Conservation (phyloP, 2,888 invertebrate genomes). For the Dexiosoma caninum region DNA sequence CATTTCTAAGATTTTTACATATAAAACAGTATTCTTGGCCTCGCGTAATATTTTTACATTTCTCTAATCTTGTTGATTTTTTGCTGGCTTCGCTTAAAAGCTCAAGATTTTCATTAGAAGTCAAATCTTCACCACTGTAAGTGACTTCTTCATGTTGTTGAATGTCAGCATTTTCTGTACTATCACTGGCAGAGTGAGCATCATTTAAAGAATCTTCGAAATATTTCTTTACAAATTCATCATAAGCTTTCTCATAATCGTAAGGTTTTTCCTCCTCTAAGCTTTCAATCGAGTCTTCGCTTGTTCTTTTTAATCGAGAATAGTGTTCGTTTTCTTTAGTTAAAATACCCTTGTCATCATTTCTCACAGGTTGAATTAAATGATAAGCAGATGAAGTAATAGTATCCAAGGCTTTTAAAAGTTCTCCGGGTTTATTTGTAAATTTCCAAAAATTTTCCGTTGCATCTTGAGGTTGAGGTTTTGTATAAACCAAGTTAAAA, state of each 20-base stretch:
- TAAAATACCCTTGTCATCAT: not conserved
- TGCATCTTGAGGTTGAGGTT: not conserved
- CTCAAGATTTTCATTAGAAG: slow-evolving; percentile 36
- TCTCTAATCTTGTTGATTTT: slow-evolving; percentile 50
- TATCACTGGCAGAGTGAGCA: slow-evolving; percentile 70
- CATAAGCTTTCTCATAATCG: slow-evolving; percentile 74
- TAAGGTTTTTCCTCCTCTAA: slow-evolving; percentile 43
- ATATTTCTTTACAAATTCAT: slow-evolving; percentile 73
- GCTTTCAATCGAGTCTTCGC: not conserved
- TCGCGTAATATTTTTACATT: slow-evolving; percentile 82
- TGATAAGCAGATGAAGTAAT: not conserved
- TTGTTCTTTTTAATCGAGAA: slow-evolving; percentile 33
- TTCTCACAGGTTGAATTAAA: not conserved
- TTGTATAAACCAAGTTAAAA: not conserved
- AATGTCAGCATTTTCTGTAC: slow-evolving; percentile 40
- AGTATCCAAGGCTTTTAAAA: slow-evolving; percentile 42
- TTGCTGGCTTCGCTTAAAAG: slow-evolving; percentile 52
- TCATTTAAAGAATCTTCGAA: slow-evolving; percentile 77
- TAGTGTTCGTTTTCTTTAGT: not conserved
- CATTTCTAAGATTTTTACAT: slow-evolving; percentile 86
- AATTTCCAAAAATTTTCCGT: slow-evolving; percentile 24
- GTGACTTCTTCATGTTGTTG: slow-evolving; percentile 50
- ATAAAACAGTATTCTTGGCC: slow-evolving; percentile 83
- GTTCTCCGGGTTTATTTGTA: slow-evolving; percentile 44
- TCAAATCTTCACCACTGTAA: slow-evolving; percentile 50